These are phyloP conservation scores for Ariopsis seemanni DNA, from an alignment of 2,113 vertebrate genomes.

Conservation along the genomic window DNA sequence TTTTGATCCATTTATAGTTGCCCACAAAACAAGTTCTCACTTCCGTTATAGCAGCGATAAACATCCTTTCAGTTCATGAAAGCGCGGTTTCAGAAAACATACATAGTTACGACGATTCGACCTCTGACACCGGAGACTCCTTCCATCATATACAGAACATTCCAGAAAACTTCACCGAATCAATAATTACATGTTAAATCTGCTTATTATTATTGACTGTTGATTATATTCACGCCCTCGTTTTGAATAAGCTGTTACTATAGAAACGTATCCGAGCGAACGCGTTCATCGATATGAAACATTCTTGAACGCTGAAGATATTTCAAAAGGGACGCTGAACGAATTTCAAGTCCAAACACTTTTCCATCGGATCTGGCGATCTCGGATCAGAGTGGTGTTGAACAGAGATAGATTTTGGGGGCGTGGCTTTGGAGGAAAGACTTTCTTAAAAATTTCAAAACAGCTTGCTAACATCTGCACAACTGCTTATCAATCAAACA, in stretches of 20 bases:
- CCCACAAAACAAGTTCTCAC: background rate
- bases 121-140: background rate
- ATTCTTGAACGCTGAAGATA: too few relatives aligned
- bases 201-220: background rate
- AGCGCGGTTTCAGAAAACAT: too few relatives aligned
- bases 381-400: background rate
- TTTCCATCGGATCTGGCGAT: background rate
- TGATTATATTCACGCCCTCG: background rate
- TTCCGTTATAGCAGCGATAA: background rate
- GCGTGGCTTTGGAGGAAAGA: background rate
- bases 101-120: too few relatives aligned
- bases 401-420: background rate
- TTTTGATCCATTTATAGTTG: background rate
- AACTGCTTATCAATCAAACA: too few relatives aligned
- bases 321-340: too few relatives aligned
- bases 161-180: background rate
- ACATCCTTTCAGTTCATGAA: background rate
- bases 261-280: background rate
- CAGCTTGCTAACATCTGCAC: background rate
- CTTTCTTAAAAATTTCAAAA: background rate
- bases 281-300: too few relatives aligned
- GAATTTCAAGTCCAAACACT: background rate
- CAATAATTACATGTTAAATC: background rate
- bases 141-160: background rate
- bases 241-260: background rate